Base-by-base conservation (phyloP, 1,140 invertebrate genomes). In the Drosophila orosa region DNA sequence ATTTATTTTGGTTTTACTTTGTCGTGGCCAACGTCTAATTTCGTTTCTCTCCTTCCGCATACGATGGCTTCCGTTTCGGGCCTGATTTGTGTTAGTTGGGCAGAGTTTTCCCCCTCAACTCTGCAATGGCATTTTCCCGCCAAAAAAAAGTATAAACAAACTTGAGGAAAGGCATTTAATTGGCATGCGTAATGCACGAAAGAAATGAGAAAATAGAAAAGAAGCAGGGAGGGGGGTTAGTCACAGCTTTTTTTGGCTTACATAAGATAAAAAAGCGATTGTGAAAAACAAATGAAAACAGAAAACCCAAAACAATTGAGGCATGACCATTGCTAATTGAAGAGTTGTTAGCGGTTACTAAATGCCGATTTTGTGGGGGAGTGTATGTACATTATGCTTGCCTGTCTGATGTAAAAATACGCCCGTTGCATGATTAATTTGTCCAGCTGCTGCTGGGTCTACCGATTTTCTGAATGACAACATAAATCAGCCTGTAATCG, bases 261-360 rank as follows among this genome's bases (percentile, higher is more conserved):
- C 76, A 68, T 54, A 63, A 71, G 42, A 57, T 44, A 39, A 33
- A 62, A 52, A 44, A 37, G 37, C 65, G 74, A 78, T 78, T 78
- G 75, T 78, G 75, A 71, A 78, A 78, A 77, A 67, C 56, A 71
- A 71, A 78, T 55, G 40, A 83, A 67, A 71, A 84, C 62, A 59
- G 37, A 61, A 56, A 72, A 67, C 24, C 56, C 31, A 58, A 63
- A 61, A 58, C 75, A 83, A 82, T 85, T 85, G 72, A 84, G 59
- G 72, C 80, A 84, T 75, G 74, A 85, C 80, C 82, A 73, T 66
- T 74, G 82, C 73, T 85, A 84, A 85, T 74, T 80, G 67, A 52
- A 71, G 61, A 55, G 56, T 48, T 59, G 73, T 44, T 55, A 47
- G 74, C 37, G 52, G 31, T 54, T 54, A 54, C 31, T 35, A 52